Evolutionary conservation across 2,888 invertebrate genomes (phyloP).

Genomic region (Tanypteryx hageni): DNA sequence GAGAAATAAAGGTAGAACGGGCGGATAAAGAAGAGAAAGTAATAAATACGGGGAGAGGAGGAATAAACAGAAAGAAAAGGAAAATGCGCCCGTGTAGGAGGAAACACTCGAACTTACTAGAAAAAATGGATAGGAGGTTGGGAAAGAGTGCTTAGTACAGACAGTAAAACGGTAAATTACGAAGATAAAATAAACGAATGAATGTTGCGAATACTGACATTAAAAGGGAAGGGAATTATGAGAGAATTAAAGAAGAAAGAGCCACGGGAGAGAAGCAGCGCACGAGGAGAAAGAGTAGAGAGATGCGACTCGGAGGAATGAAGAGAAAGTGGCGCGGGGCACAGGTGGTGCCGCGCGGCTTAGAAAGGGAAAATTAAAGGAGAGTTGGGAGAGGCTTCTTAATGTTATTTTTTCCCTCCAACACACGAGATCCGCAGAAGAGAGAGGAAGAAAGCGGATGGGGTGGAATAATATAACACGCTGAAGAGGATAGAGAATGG

Average conservation of each 20-base stretch:
- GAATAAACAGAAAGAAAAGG: too few relatives aligned
- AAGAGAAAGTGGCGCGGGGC: background rate
- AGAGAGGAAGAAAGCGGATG: background rate
- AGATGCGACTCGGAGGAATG: background rate
- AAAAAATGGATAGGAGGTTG: too few relatives aligned
- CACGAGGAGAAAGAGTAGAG: background rate
- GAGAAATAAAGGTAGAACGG: too few relatives aligned
- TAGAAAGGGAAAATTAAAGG: background rate
- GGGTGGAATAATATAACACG: background rate
- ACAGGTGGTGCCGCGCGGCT: constrained; percentile 18
- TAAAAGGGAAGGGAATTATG: background rate
- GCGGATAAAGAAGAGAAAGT: too few relatives aligned
- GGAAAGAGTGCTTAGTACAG: too few relatives aligned
- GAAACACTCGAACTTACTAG: too few relatives aligned
- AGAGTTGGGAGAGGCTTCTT: background rate
- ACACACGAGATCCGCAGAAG: background rate
- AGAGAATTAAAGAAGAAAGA: background rate
- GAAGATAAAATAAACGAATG: background rate
- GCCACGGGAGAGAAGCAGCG: background rate
- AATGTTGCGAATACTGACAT: background rate
- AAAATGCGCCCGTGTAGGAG: too few relatives aligned
- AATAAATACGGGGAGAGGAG: too few relatives aligned
- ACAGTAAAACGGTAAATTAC: background rate
- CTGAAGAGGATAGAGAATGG: background rate
- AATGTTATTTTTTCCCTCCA: background rate